These are phyloP conservation scores for Dasyprocta punctata DNA, from an alignment of 2,113 vertebrate genomes.

Conservation along the genomic window DNA sequence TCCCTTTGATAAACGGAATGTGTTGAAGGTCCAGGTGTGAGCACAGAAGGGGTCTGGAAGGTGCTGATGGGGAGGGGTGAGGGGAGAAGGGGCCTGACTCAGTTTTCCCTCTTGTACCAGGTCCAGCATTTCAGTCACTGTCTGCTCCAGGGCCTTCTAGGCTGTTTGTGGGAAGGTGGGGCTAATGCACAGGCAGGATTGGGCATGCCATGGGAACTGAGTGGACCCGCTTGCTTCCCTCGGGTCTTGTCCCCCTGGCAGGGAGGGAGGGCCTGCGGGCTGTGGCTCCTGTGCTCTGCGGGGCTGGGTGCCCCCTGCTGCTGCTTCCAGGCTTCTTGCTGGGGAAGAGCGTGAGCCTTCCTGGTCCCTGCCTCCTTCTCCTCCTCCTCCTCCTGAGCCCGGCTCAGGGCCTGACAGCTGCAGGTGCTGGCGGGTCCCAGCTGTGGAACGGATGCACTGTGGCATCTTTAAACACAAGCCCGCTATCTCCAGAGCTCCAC, in stretches of 20 bases:
- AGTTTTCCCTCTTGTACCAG: not conserved
- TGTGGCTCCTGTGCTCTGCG: fast-evolving
- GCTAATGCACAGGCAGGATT: fast-evolving
- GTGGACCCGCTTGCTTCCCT: not conserved
- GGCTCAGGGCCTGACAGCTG: not conserved
- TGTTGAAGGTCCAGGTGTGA: not conserved
- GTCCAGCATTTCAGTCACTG: not conserved
- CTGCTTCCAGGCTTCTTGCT: not conserved
- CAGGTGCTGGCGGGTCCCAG: not conserved
- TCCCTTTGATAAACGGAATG: not conserved
- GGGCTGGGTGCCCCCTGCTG: not conserved
- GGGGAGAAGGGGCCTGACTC: no score
- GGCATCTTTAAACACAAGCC: not conserved
- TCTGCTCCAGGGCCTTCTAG: not conserved
- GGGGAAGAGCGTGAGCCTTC: not conserved
- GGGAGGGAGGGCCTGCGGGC: fast-evolving
- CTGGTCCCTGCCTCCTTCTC: not conserved
- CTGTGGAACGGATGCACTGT: fast-evolving
- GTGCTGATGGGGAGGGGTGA: fast-evolving
- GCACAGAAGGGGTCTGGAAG: not conserved
- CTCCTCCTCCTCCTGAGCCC: not conserved
- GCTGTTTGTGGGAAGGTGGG: not conserved
- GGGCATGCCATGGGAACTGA: not conserved
- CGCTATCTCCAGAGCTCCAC: not conserved
- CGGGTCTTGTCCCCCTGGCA: not conserved